Evolutionary conservation across 2,797 vertebrate genomes (phyloP), one percentile per base, ranked within the genome.

Genomic region (Pseudomugil tenellus): DNA sequence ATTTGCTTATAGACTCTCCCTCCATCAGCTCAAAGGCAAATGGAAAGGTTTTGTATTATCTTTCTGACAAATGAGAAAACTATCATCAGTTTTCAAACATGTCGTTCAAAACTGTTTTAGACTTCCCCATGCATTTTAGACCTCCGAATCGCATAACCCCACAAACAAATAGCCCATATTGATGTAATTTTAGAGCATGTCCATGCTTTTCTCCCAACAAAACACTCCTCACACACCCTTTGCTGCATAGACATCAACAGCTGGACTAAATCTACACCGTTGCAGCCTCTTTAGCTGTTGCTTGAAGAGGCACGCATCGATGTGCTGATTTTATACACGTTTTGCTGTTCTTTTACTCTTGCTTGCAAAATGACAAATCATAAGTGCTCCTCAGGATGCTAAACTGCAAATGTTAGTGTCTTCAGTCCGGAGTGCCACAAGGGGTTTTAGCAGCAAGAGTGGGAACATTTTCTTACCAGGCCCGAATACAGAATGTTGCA

Each of bases 331-430:
- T 55, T 37, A 21, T 66, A 32, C 14, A 11, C 1, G 23, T 46
- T 16, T 46, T 14, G 32, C 12, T 8, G 1, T 19, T 28, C 17
- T 26, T 52, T 58, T 63, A n/a, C 51, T 29, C 23, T 59, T 62
- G 32, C 49, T 58, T 67, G 31, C 21, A 54, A 48, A 69, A 74
- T 83, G 84, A 80, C 56, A 28, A 37, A 74, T 79, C 73, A 81
- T 64, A 77, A 70, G 79, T 34, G 49, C 41, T 32, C 48, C 64
- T 77, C 35, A 23, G 68, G 66, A 46, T 52, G 23, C 19, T 43
- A n/a, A n/a, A 19, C 39, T 43, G 39, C 39, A 43, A n/a, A 39
- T 54, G 58, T 67, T 43, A n/a, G 52, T 76, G 39, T 73, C 23
- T 74, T 37, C 74, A 58, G 41, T 72, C 29, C 66, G 49, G n/a